Percentiles rank a stretch among this genome's conserved stretches.
phyloP scores from a whole-genome alignment of 1,140 invertebrate species.

The Eumaeus atala region DNA sequence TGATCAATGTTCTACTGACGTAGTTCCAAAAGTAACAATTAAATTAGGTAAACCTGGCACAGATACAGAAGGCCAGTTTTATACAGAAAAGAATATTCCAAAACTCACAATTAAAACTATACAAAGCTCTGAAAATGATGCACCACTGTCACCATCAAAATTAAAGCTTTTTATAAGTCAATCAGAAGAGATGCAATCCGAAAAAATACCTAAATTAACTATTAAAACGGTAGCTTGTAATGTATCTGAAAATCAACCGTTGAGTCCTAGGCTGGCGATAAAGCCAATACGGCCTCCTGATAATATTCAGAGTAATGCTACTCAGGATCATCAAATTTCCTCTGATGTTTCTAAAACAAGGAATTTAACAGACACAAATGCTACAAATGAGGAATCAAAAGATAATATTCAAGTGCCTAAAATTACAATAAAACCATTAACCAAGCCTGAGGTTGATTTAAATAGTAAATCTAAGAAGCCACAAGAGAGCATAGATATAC shows the following conservation, averaged over 20 bases:
- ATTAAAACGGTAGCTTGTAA: conserved; percentile 51
- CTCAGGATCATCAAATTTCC: conserved; percentile 26
- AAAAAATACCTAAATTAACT: conserved; percentile 64
- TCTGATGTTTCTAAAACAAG: conserved; percentile 50
- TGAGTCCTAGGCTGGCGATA: conserved; percentile 62
- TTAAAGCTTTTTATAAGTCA: conserved; percentile 55
- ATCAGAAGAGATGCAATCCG: conserved; percentile 46
- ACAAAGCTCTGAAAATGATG: conserved; percentile 49
- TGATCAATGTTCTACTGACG: conserved; percentile 50
- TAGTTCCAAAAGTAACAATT: conserved; percentile 67
- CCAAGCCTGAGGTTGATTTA: conserved; percentile 42
- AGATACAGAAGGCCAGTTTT: conserved; percentile 62
- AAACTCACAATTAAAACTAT: conserved; percentile 63
- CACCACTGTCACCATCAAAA: conserved; percentile 38
- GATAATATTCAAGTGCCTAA: conserved; percentile 59
- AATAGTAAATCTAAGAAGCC: conserved; percentile 40
- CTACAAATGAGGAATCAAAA: conserved; percentile 37
- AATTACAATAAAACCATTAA: conserved; percentile 64
- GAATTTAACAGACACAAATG: conserved; percentile 40
- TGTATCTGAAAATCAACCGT: conserved; percentile 53
- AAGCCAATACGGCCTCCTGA: conserved; percentile 57
- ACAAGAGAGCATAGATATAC: conserved; percentile 54
- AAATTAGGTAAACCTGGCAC: conserved; percentile 65
- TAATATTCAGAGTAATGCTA: conserved; percentile 30
- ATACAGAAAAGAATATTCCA: conserved; percentile 60